Evolutionary conservation across 2,113 vertebrate species (phyloP).

Genomic region (Trogon melanurus): DNA sequence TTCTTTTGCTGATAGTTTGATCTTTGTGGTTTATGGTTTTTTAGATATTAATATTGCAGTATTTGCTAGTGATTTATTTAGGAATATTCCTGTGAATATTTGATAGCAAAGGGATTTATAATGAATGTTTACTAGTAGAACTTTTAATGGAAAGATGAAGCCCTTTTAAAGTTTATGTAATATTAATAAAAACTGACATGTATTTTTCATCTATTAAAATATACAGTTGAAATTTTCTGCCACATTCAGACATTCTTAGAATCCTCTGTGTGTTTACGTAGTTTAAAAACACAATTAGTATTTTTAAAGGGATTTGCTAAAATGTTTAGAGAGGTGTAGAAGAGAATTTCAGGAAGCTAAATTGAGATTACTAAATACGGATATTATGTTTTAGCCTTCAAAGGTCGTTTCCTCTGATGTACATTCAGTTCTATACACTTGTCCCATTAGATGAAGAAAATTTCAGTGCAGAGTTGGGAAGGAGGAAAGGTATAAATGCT

Average conservation of each 20-base stretch:
- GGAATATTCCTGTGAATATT: slow-evolving; percentile 30
- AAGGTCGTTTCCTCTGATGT: neutral
- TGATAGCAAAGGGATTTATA: slow-evolving; percentile 18
- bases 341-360: neutral
- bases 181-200: slow-evolving; percentile 51
- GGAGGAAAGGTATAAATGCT: neutral
- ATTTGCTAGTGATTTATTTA: slow-evolving; percentile 48
- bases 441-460: neutral
- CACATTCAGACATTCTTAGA: neutral
- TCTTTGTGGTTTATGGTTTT: neutral
- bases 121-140: slow-evolving; percentile 32
- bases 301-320: neutral
- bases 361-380: neutral
- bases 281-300: neutral
- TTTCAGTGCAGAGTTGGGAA: neutral
- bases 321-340: neutral
- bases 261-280: neutral
- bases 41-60: slow-evolving; percentile 17
- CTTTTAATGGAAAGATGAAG: slow-evolving; percentile 37
- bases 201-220: slow-evolving; percentile 46
- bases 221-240: neutral
- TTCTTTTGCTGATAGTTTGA: slow-evolving; percentile 17
- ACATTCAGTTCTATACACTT: neutral
- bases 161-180: slow-evolving; percentile 49
- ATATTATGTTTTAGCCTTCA: neutral